Base-by-base conservation (phyloP, 1,140 invertebrate genomes). In the Drosophila pseudoobscura region DNA sequence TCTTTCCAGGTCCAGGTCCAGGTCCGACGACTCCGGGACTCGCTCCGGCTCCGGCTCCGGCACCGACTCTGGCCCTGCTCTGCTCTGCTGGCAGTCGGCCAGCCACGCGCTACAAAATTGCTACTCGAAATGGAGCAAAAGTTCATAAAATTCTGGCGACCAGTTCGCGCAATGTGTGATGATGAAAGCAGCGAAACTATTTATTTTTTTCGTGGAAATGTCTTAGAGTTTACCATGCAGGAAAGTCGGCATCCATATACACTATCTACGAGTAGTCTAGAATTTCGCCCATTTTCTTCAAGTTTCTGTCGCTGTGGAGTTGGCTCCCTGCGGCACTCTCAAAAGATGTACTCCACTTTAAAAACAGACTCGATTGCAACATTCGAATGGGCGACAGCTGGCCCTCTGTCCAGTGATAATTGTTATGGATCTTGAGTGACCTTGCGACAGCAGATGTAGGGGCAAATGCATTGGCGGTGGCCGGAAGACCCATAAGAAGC, bases 111-210 rank as follows among this genome's bases (percentile, higher is more conserved):
- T 41, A 43, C 57, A 61, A 72, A 66, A 53, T 52, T 65, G 50
- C 58, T 50, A 70, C 78, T 82, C 63, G 70, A 85, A 88, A 87
- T 85, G 82, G 82, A 77, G 61, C 82, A 87, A 87, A 87, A 87
- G 82, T 87, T 87, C 82, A 87, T 64, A 57, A 66, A 87, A 69
- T 77, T 64, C 53, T 70, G 20, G 59, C 59, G 43, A 76, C 49
- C 61, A 80, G 53, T 61, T 9, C 6, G 22, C 6, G 45, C 45
- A 56, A 49, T 61, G 22, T 49, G 46, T 46, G 43, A 41, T 61
- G 22, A 66, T 45, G 57, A 65, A 39, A 54, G 20, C 20, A 43
- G 20, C 11, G 47, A 51, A 57, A 72, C 45, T 35, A 51, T 65
- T 50, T 46, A 41, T 47, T 51, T 52, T 64, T 49, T 65, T 56